Conservation (phyloP, 2,113 vertebrate genomes). For the Rhinolophus ferrumequinum region DNA sequence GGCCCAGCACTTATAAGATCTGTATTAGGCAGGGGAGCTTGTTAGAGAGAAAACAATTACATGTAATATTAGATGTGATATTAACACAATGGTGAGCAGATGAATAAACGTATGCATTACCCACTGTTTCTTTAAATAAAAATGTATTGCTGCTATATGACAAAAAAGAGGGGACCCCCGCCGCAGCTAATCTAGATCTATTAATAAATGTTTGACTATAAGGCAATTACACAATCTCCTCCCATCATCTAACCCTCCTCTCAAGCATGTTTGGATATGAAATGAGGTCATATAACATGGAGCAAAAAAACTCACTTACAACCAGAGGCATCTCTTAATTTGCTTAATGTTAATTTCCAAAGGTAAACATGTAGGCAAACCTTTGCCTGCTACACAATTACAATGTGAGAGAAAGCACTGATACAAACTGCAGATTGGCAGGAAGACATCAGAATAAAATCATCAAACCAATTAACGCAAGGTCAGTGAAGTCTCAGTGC, state of each 20-base stretch:
- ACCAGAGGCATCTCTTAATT: background rate
- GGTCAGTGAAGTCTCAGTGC: background rate
- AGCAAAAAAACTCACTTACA: background rate
- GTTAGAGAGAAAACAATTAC: background rate
- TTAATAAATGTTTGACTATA: background rate
- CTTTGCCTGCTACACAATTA: background rate
- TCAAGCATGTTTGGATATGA: background rate
- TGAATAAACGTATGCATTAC: background rate
- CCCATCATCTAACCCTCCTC: background rate
- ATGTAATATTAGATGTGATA: background rate
- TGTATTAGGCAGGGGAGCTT: fast-evolving
- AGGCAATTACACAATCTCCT: background rate
- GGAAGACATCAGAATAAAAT: background rate
- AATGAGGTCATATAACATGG: background rate
- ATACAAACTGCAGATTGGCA: background rate
- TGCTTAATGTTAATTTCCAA: background rate
- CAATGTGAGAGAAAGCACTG: background rate
- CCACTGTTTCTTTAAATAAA: background rate
- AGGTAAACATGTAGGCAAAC: background rate
- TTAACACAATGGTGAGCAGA: background rate
- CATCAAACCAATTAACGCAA: background rate
- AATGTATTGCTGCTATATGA: background rate
- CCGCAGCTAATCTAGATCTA: background rate
- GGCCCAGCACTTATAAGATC: background rate
- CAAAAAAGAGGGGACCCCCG: fast-evolving